phyloP scores from a whole-genome alignment of 2,113 vertebrate genomes.

The Antechinus flavipes region DNA sequence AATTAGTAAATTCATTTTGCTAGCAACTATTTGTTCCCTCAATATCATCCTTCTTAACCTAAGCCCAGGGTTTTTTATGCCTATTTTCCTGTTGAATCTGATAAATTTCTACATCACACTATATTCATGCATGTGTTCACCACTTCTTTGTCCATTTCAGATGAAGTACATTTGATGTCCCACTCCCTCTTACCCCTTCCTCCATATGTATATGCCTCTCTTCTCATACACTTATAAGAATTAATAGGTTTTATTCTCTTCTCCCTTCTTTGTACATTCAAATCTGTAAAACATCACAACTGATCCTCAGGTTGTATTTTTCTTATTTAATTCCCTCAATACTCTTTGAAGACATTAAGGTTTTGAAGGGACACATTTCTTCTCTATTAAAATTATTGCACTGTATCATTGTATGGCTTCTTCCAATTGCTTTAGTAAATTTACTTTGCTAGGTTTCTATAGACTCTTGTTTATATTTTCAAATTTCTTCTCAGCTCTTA shows the following conservation, averaged over 20 bases:
- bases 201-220: neutral
- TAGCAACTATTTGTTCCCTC: neutral
- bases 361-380: neutral
- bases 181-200: rapidly evolving
- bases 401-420: neutral
- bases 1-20: neutral
- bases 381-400: neutral
- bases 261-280: neutral
- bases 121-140: neutral
- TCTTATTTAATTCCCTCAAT: neutral
- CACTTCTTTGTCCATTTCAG: neutral
- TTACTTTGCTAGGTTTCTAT: neutral
- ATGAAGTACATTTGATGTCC: neutral
- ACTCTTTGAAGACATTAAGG: neutral
- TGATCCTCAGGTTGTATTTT: neutral
- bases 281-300: neutral
- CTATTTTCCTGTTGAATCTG: neutral
- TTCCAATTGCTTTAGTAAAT: neutral
- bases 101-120: neutral
- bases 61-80: neutral
- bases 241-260: neutral
- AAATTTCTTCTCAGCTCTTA: neutral
- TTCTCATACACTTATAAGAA: neutral
- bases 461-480: neutral
- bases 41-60: neutral